These are phyloP conservation scores for Mimachlamys varia DNA, from an alignment of 2,888 invertebrate genomes.

Conservation along the genomic window DNA sequence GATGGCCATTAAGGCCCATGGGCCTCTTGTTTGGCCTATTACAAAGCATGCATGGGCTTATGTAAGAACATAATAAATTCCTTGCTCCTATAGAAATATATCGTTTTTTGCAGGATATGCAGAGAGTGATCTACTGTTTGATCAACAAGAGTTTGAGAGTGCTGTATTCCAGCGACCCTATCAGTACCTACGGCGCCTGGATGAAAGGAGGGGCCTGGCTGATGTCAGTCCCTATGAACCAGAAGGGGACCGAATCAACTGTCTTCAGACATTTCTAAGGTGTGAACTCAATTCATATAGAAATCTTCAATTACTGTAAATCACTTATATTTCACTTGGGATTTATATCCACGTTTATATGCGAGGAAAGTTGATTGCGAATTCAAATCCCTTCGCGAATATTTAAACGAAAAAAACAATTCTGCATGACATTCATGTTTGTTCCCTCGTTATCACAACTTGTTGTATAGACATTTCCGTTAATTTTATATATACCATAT, in stretches of 20 bases:
- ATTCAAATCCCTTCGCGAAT: no score
- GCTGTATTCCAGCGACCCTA: slow-evolving; percentile 62
- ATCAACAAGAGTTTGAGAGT: slow-evolving; percentile 59
- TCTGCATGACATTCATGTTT: no score
- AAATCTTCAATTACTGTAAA: not conserved
- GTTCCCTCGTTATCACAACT: no score
- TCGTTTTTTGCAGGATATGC: slow-evolving; percentile 38
- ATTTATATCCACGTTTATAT: no score
- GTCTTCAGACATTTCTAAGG: slow-evolving; percentile 47
- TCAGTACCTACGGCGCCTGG: slow-evolving; percentile 59
- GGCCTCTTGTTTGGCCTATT: no score
- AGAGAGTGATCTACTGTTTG: slow-evolving; percentile 58
- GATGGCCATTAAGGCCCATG: no score
- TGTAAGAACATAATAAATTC: not conserved
- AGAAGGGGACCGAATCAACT: slow-evolving; percentile 44
- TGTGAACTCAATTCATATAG: slow-evolving; percentile 37
- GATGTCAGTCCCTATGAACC: slow-evolving; percentile 44
- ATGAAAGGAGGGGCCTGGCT: slow-evolving; percentile 40
- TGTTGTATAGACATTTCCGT: no score
- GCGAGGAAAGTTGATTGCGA: no score
- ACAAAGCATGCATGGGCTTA: no score
- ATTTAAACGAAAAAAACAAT: no score
- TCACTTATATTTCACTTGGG: no score
- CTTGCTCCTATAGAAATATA: not conserved
- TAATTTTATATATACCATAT: no score